phyloP scores from a whole-genome alignment of 2,888 invertebrate species.

The Athalia rosae region DNA sequence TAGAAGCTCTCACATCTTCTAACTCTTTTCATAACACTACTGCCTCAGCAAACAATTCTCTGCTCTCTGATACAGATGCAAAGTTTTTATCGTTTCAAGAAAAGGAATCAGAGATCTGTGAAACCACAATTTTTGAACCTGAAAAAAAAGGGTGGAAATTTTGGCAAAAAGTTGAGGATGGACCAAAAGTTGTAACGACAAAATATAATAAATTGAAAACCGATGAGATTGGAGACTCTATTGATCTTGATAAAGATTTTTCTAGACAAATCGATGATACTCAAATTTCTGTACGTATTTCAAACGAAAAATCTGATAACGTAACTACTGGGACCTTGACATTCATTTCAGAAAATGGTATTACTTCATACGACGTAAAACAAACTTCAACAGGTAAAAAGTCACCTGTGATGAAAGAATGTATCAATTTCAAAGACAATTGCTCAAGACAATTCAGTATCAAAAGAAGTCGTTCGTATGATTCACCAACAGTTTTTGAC shows the following conservation, averaged over 20 bases:
- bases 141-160: conserved; percentile 58
- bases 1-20: not conserved
- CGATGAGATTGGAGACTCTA: conserved; percentile 34
- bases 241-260: not conserved
- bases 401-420: not conserved
- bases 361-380: not conserved
- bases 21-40: not conserved
- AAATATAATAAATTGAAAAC: conserved; percentile 51
- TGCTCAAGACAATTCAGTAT: not conserved
- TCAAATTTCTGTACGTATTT: not conserved
- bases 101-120: not conserved
- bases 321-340: not conserved
- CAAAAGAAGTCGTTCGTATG: not conserved
- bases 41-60: not conserved
- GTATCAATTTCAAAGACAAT: conserved; percentile 8
- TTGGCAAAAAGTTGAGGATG: conserved; percentile 54
- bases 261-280: conserved; percentile 15
- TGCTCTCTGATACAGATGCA: conserved; percentile 27
- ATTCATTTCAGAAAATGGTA: not conserved
- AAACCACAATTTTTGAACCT: conserved; percentile 40
- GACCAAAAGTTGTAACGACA: conserved; percentile 45
- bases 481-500: not conserved
- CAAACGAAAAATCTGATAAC: not conserved
- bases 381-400: not conserved
- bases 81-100: conserved; percentile 13